A percentile compares a stretch with the other conserved stretches of the same genome.
phyloP scores from a whole-genome alignment of 2,888 invertebrate genomes.

The Pilophorus perplexus region DNA sequence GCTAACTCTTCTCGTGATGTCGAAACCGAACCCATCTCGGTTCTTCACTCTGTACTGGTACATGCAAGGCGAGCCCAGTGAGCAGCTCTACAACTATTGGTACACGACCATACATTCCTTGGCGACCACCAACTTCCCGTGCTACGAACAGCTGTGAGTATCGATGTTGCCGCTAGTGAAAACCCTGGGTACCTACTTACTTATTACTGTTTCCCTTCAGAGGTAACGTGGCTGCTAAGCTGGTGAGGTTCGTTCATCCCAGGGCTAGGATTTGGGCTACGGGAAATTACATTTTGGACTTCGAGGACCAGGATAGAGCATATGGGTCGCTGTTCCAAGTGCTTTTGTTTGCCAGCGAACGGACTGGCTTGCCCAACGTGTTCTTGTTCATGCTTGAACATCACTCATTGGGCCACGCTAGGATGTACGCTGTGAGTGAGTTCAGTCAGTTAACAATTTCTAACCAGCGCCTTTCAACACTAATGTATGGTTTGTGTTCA shows the following conservation, averaged over 20 bases:
- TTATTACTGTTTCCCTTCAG: too few species aligned
- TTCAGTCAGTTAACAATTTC: background rate
- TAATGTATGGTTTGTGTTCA: slow-evolving; percentile 28
- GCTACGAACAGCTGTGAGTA: slow-evolving; percentile 66
- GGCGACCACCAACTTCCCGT: slow-evolving; percentile 65
- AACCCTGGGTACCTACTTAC: too few species aligned
- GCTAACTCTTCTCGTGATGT: slow-evolving; percentile 62
- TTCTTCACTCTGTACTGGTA: slow-evolving; percentile 68
- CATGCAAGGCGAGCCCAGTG: slow-evolving; percentile 61
- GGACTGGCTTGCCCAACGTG: slow-evolving; percentile 65
- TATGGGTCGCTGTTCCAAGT: slow-evolving; percentile 62
- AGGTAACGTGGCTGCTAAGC: slow-evolving; percentile 63
- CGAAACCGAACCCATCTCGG: slow-evolving; percentile 64
- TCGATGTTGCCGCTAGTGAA: too few species aligned
- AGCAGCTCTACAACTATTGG: slow-evolving; percentile 68
- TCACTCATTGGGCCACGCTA: slow-evolving; percentile 59
- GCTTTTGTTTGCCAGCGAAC: slow-evolving; percentile 64
- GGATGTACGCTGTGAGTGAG: slow-evolving; percentile 60
- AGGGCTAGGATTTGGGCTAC: slow-evolving; percentile 59
- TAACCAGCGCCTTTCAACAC: background rate
- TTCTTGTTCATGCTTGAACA: slow-evolving; percentile 59
- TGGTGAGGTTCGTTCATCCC: slow-evolving; percentile 60
- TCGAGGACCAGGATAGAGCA: slow-evolving; percentile 62
- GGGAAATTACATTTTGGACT: slow-evolving; percentile 69
- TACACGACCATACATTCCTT: slow-evolving; percentile 68